Conservation (phyloP, 2,113 vertebrate genomes). For the Notothenia rossii region DNA sequence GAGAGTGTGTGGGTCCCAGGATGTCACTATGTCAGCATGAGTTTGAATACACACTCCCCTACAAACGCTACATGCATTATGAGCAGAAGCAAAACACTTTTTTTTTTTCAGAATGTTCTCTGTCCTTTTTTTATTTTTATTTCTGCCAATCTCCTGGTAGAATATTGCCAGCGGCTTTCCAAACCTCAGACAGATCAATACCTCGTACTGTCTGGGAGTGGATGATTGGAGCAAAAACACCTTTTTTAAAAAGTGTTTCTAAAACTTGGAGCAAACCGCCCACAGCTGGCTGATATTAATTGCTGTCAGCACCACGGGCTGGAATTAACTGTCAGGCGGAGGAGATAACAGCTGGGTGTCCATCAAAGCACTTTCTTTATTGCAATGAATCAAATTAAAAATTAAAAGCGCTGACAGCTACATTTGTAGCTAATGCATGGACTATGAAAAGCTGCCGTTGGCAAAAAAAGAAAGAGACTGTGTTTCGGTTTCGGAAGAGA, state of each 20-base stretch:
- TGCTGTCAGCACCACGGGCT: conserved; percentile 34
- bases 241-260: conserved; percentile 48
- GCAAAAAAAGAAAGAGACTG: conserved; percentile 22
- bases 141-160: conserved; percentile 4
- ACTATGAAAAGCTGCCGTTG: conserved; percentile 7
- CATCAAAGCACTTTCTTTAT: conserved; percentile 27
- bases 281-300: conserved; percentile 53
- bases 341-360: conserved; percentile 54
- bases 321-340: conserved; percentile 44
- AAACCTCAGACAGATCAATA: conserved; percentile 56
- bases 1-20: background rate
- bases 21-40: conserved; percentile 29
- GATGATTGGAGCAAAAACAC: conserved; percentile 58
- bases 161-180: conserved; percentile 53
- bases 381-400: conserved; percentile 10
- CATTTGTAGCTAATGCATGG: conserved; percentile 2
- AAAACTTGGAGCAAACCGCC: conserved; percentile 31
- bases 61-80: conserved; percentile 15
- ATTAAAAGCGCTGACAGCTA: conserved; percentile 35
- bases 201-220: conserved; percentile 41
- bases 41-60: conserved; percentile 18
- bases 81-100: background rate
- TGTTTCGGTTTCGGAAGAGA: too few relatives aligned
- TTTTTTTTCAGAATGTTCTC: conserved; percentile 42
- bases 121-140: too few relatives aligned